These are phyloP conservation scores for Watsonalla cultraria DNA, from an alignment of 2,888 invertebrate genomes.

Conservation along the genomic window DNA sequence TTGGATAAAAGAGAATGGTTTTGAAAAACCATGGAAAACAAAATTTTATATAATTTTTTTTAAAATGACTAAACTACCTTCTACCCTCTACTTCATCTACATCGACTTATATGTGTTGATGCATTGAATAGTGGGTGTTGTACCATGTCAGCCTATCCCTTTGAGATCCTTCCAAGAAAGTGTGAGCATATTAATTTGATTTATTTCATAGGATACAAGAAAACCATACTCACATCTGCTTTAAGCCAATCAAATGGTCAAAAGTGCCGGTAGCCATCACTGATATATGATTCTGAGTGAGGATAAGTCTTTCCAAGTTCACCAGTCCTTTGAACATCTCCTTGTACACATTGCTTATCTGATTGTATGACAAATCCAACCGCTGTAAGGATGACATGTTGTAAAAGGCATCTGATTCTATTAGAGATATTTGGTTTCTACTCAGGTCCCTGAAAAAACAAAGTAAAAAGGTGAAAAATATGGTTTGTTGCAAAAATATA, in stretches of 20 bases:
- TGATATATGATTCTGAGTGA: conserved; percentile 85
- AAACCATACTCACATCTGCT: conserved; percentile 82
- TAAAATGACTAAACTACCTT: no score
- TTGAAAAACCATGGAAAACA: no score
- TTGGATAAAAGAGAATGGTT: no score
- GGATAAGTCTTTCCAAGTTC: conserved; percentile 83
- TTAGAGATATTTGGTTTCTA: conserved; percentile 85
- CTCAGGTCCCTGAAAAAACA: conserved; percentile 83
- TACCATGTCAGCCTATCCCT: no score
- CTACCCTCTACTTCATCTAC: no score
- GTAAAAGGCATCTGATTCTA: conserved; percentile 86
- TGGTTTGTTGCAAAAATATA: not conserved
- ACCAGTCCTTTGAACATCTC: conserved; percentile 83
- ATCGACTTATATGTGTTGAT: no score
- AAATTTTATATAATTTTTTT: no score
- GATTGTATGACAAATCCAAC: conserved; percentile 84
- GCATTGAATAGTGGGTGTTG: no score
- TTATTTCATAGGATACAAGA: not conserved
- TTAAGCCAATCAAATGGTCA: conserved; percentile 82
- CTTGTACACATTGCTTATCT: conserved; percentile 82
- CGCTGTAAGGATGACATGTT: conserved; percentile 84
- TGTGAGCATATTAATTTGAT: not conserved
- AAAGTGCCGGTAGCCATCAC: conserved; percentile 85
- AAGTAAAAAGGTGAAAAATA: conserved; percentile 1
- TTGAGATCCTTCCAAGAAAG: no score